Percentiles rank a stretch among this genome's conserved stretches.
Conservation (phyloP, 2,797 vertebrate genomes). For the Galago senegalensis region DNA sequence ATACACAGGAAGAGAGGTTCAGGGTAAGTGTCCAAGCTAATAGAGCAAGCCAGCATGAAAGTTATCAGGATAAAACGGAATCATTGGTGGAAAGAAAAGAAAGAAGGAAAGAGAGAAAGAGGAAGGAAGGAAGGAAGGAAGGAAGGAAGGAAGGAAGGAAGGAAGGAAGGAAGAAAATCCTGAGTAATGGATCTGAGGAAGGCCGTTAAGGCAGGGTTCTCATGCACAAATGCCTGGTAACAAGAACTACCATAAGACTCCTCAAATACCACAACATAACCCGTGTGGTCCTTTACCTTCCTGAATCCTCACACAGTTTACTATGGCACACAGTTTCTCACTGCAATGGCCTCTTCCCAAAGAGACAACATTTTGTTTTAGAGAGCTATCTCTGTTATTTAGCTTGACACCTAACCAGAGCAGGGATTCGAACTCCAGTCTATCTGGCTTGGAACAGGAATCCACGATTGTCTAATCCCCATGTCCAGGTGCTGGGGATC, state of each 20-base stretch:
- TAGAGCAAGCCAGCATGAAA: neutral
- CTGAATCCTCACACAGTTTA: neutral
- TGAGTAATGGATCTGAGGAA: neutral
- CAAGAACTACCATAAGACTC: neutral
- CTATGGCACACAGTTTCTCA: neutral
- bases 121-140: too few species aligned
- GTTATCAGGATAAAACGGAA: neutral
- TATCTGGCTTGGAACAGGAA: neutral
- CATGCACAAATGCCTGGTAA: neutral
- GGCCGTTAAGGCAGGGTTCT: neutral
- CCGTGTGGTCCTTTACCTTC: neutral
- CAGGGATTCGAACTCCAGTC: neutral
- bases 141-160: too few species aligned
- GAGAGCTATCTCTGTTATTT: neutral
- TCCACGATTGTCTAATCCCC: neutral
- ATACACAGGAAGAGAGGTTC: neutral
- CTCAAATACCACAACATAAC: neutral
- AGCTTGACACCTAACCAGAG: neutral
- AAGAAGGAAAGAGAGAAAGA: too few species aligned
- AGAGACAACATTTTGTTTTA: neutral
- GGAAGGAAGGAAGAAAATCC: too few species aligned
- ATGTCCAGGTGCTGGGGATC: neutral
- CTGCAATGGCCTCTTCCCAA: neutral
- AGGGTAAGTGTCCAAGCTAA: neutral
- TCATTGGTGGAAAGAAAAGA: neutral